Evolutionary conservation across 2,797 vertebrate genomes (phyloP).

Genomic region (Cuculus canorus): DNA sequence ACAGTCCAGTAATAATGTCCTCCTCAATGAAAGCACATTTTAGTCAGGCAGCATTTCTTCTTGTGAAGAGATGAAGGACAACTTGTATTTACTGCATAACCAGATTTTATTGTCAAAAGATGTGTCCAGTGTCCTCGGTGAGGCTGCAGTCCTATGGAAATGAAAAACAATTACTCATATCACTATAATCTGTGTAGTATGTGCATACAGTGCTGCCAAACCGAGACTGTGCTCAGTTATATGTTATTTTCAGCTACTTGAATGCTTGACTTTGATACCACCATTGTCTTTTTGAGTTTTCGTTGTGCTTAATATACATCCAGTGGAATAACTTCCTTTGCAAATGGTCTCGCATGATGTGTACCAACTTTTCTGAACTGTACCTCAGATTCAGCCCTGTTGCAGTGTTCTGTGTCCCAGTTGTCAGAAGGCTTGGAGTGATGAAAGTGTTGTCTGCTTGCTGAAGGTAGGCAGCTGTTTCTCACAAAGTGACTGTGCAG

Average conservation of each 20-base stretch:
- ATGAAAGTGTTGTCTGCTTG: neutral
- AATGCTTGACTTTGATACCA: neutral
- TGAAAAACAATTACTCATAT: neutral
- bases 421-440: neutral
- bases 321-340: neutral
- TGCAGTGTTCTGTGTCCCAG: neutral
- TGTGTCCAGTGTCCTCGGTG: neutral
- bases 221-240: neutral
- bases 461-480: neutral
- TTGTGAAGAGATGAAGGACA: neutral
- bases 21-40: neutral
- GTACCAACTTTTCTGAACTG: neutral
- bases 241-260: neutral
- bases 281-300: neutral
- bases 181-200: neutral
- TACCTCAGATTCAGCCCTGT: neutral
- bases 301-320: neutral
- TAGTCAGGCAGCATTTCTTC: neutral
- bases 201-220: neutral
- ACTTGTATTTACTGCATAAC: neutral
- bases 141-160: neutral
- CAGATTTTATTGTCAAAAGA: neutral
- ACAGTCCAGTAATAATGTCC: neutral
- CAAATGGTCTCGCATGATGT: neutral
- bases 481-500: accelerated